These are phyloP conservation scores for Calosoma granatense DNA, from an alignment of 1,140 invertebrate genomes.

Conservation along the genomic window DNA sequence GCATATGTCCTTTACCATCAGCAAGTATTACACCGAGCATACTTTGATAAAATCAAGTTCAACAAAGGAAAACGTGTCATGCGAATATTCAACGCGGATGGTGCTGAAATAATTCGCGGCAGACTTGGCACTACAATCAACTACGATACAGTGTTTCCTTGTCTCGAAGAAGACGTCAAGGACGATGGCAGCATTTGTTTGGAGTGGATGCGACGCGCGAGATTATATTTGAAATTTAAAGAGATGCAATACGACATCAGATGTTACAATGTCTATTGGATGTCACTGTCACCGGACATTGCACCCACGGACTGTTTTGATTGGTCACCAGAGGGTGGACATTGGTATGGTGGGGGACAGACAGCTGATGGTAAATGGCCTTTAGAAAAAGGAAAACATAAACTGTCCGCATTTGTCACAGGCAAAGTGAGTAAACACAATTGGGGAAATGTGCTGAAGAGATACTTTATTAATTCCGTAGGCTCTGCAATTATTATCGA, in stretches of 20 bases:
- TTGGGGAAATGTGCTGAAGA: slow-evolving; percentile 69
- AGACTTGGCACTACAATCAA: slow-evolving; percentile 49
- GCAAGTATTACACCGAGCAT: slow-evolving; percentile 66
- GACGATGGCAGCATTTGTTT: slow-evolving; percentile 55
- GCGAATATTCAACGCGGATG: slow-evolving; percentile 50
- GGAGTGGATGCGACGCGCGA: slow-evolving; percentile 66
- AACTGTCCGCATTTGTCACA: slow-evolving; percentile 69
- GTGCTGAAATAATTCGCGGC: slow-evolving; percentile 59
- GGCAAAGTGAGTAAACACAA: slow-evolving; percentile 64
- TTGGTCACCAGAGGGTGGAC: slow-evolving; percentile 49
- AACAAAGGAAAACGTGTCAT: slow-evolving; percentile 67
- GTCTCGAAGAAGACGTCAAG: slow-evolving; percentile 50
- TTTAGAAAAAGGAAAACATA: slow-evolving; percentile 57
- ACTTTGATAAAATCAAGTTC: slow-evolving; percentile 76
- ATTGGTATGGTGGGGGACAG: slow-evolving; percentile 78
- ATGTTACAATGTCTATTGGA: slow-evolving; percentile 78
- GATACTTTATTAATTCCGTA: slow-evolving; percentile 76
- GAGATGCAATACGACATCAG: slow-evolving; percentile 45
- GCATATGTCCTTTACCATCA: slow-evolving; percentile 75
- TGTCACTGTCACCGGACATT: slow-evolving; percentile 50
- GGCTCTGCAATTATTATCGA: slow-evolving; percentile 71
- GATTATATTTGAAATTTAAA: slow-evolving; percentile 58
- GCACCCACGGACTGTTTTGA: slow-evolving; percentile 76
- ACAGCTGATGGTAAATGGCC: slow-evolving; percentile 68
- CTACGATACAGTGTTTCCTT: slow-evolving; percentile 55